A percentile compares a stretch with the other conserved stretches of the same genome.
Evolutionary conservation across 1,140 invertebrate genomes (phyloP).

Genomic region (Listronotus bonariensis): DNA sequence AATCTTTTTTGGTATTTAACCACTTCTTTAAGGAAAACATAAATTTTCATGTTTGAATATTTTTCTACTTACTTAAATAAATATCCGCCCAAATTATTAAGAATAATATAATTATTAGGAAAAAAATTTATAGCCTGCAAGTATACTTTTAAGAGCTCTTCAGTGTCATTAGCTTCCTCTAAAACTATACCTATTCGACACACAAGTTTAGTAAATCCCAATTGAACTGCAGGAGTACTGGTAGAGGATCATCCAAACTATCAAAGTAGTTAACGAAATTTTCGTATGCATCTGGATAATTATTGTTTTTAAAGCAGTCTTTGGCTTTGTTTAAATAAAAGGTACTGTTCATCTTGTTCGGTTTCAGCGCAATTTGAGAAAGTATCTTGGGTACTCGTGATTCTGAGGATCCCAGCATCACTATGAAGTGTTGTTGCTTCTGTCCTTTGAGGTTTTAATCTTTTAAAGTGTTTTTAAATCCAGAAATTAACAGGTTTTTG

Average conservation of each 20-base stretch:
- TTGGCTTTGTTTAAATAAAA: conserved; percentile 39
- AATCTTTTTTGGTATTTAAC: too few species aligned
- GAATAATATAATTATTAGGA: conserved; percentile 42
- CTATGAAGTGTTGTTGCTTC: neutral
- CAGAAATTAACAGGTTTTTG: too few species aligned
- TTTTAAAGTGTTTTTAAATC: too few species aligned
- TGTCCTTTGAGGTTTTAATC: too few species aligned
- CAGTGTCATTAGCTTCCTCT: conserved; percentile 35
- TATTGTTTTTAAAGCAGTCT: conserved; percentile 31
- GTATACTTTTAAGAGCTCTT: conserved; percentile 44
- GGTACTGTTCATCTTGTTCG: conserved; percentile 30
- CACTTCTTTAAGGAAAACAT: neutral
- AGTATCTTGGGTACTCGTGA: conserved; percentile 27
- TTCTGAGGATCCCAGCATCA: conserved; percentile 32
- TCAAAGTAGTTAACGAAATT: conserved; percentile 42
- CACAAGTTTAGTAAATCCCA: conserved; percentile 35
- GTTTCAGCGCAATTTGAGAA: conserved; percentile 17
- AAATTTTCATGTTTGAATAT: neutral
- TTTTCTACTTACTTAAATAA: conserved; percentile 39
- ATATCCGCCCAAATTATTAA: conserved; percentile 46
- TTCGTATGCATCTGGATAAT: conserved; percentile 38
- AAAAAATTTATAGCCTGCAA: conserved; percentile 43
- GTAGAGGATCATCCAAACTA: conserved; percentile 34
- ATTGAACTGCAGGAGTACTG: conserved; percentile 31
- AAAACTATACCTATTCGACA: conserved; percentile 35